phyloP scores from a whole-genome alignment of 92 coral and sea anemone species.

The Epizoanthus ramosus region DNA sequence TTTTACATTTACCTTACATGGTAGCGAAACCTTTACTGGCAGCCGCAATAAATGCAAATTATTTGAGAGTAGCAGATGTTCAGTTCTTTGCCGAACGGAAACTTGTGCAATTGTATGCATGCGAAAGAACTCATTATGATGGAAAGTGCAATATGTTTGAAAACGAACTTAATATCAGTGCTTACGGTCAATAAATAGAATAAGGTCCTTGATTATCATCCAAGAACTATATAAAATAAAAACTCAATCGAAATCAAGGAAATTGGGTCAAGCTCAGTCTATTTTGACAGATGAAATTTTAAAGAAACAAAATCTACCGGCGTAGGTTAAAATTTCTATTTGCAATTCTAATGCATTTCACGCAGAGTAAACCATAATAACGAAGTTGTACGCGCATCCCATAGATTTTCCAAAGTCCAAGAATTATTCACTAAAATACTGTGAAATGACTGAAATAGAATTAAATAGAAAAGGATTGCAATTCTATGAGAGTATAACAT shows the following conservation, averaged over 20 bases:
- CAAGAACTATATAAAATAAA: neutral
- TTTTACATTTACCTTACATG: too few species aligned
- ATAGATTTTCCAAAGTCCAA: too few species aligned
- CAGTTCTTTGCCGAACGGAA: neutral
- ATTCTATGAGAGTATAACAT: too few species aligned
- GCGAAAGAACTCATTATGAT: neutral
- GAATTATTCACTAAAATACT: too few species aligned
- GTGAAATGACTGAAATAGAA: too few species aligned
- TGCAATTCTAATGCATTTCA: slow-evolving; percentile 19
- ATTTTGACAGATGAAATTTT: too few species aligned
- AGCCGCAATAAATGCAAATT: neutral
- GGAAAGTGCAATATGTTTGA: neutral
- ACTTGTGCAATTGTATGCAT: neutral
- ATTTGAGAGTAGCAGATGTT: neutral
- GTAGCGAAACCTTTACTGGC: too few species aligned
- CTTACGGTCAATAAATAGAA: neutral
- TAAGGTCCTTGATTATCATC: neutral
- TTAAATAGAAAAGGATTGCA: too few species aligned
- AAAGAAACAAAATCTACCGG: neutral
- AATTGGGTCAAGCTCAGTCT: neutral
- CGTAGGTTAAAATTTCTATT: neutral
- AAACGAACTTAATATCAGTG: neutral
- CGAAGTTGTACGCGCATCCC: neutral
- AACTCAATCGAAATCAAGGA: neutral
- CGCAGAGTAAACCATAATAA: neutral